Conservation (phyloP, 2,113 vertebrate genomes). For the Zosterops borbonicus region DNA sequence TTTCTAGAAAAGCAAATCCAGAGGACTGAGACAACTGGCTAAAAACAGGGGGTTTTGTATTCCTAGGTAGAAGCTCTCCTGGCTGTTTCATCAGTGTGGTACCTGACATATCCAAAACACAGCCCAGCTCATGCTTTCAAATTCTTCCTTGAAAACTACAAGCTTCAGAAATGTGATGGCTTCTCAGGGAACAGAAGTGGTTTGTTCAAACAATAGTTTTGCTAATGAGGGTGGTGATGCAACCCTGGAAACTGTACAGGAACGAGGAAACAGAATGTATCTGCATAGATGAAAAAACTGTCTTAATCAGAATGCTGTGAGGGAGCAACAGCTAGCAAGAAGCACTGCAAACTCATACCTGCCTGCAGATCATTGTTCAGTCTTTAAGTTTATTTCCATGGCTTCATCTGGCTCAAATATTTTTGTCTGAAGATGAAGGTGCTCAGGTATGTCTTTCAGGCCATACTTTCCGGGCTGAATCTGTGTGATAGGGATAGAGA, state of each 20-base stretch:
- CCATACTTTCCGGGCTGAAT: neutral
- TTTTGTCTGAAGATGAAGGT: neutral
- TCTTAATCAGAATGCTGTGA: neutral
- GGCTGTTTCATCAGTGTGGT: neutral
- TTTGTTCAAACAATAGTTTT: neutral
- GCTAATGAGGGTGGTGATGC: neutral
- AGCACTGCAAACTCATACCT: neutral
- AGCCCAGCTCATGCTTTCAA: neutral
- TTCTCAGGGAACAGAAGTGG: neutral
- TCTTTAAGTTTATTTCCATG: neutral
- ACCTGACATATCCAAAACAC: neutral
- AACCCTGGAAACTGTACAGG: neutral
- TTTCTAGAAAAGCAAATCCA: neutral
- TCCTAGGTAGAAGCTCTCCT: neutral
- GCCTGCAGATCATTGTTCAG: neutral
- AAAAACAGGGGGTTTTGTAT: neutral
- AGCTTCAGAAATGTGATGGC: neutral
- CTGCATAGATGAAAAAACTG: neutral
- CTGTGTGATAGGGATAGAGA: neutral
- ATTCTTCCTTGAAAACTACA: neutral
- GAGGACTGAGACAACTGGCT: neutral
- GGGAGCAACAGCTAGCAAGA: neutral
- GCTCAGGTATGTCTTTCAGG: neutral
- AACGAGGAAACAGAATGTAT: neutral
- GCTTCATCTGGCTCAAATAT: neutral